phyloP scores from a whole-genome alignment of 2,113 vertebrate species.

The Antechinus stuartii region DNA sequence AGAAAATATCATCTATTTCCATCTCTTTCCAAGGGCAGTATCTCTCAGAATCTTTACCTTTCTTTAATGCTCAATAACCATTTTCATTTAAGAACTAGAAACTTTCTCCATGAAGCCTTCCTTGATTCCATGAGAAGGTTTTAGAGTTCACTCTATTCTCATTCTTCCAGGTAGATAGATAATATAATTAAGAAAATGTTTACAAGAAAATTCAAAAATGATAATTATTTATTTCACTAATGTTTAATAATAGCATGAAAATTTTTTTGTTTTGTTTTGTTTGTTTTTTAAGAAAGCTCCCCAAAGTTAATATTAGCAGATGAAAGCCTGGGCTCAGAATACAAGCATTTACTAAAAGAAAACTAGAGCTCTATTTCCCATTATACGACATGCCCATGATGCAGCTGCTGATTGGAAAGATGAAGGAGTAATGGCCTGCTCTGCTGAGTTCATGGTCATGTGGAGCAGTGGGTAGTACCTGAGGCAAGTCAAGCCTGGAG shows the following conservation, averaged over 20 bases:
- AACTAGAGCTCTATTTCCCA: neutral
- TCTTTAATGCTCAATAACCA: neutral
- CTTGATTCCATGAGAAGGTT: neutral
- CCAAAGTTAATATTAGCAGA: neutral
- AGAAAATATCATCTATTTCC: neutral
- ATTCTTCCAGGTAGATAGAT: neutral
- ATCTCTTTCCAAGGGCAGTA: neutral
- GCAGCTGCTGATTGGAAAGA: neutral
- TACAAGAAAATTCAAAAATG: neutral
- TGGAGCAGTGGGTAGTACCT: neutral
- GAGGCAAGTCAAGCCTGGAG: neutral
- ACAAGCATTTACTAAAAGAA: neutral
- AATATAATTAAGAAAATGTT: neutral
- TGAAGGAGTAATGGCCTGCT: neutral
- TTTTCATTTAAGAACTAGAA: neutral
- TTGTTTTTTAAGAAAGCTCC: neutral
- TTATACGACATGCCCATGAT: neutral
- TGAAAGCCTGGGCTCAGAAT: neutral
- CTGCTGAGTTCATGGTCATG: neutral
- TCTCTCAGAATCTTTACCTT: neutral
- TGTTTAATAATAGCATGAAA: neutral
- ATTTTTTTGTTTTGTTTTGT: no score
- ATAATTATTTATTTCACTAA: neutral
- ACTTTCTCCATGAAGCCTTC: neutral
- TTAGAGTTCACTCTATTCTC: neutral